phyloP scores from a whole-genome alignment of 2,113 vertebrate species.

The Trochalopteron elliotii region DNA sequence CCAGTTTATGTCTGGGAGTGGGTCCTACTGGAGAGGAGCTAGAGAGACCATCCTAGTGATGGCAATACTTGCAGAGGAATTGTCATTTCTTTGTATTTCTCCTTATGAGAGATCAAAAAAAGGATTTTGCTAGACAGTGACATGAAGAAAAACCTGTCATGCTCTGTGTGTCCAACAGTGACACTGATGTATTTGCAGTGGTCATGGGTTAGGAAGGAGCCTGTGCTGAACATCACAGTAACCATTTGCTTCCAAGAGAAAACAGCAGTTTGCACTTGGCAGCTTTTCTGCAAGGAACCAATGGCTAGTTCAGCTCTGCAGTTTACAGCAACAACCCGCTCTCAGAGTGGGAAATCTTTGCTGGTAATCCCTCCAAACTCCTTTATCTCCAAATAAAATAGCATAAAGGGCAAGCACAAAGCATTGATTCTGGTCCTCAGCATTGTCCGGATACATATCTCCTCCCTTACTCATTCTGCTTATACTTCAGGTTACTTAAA shows the following conservation, averaged over 20 bases:
- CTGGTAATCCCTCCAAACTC: background rate
- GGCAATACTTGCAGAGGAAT: background rate
- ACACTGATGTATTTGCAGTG: background rate
- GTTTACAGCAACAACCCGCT: background rate
- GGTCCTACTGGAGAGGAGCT: background rate
- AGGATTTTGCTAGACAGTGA: background rate
- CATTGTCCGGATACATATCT: background rate
- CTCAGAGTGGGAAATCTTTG: background rate
- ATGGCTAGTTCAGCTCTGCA: background rate
- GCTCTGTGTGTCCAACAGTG: background rate
- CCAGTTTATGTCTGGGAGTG: background rate
- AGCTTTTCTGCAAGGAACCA: background rate
- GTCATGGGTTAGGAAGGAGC: background rate
- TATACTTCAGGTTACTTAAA: background rate
- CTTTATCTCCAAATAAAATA: background rate
- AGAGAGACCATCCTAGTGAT: background rate
- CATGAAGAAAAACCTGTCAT: background rate
- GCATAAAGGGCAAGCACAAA: background rate
- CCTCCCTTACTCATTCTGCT: background rate
- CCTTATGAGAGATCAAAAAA: background rate
- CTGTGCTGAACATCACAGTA: background rate
- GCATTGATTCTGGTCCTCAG: background rate
- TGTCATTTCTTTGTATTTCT: background rate
- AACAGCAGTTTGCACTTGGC: background rate
- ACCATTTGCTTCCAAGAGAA: background rate